Evolutionary conservation across 1,140 invertebrate species (phyloP).

Genomic region (Heliothis virescens): DNA sequence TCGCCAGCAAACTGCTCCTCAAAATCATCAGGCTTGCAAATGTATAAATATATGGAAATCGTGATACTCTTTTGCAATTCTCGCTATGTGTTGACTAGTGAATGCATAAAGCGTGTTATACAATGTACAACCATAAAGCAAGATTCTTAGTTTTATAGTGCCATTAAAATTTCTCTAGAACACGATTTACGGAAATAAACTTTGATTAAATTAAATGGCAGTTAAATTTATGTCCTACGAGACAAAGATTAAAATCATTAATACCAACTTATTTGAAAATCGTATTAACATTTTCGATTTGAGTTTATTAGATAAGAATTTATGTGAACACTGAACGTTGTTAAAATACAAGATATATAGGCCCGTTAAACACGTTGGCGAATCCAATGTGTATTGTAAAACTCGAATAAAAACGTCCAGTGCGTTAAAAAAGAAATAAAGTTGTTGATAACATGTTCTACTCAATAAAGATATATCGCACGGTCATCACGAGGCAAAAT

Average conservation of each 20-base stretch:
- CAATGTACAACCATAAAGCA: slow-evolving; percentile 11
- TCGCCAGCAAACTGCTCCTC: slow-evolving; percentile 59
- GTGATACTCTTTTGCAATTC: slow-evolving; percentile 50
- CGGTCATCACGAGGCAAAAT: slow-evolving; percentile 56
- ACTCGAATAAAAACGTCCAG: slow-evolving; percentile 36
- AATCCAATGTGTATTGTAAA: slow-evolving; percentile 27
- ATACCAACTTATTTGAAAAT: neutral
- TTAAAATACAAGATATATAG: slow-evolving; percentile 31
- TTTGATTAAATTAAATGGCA: slow-evolving; percentile 19
- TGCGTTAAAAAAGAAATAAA: slow-evolving; percentile 41
- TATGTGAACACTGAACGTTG: neutral
- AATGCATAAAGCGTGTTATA: slow-evolving; percentile 28
- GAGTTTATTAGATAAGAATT: slow-evolving; percentile 12
- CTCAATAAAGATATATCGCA: slow-evolving; percentile 53
- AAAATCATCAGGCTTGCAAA: slow-evolving; percentile 46
- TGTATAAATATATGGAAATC: slow-evolving; percentile 45
- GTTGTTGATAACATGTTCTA: slow-evolving; percentile 49
- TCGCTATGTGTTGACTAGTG: slow-evolving; percentile 41
- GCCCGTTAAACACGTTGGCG: slow-evolving; percentile 7
- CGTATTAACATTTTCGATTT: neutral
- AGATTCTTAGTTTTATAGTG: slow-evolving; percentile 39
- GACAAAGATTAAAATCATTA: slow-evolving; percentile 22
- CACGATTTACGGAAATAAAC: slow-evolving; percentile 29
- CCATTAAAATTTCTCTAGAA: slow-evolving; percentile 34
- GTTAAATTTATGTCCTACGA: slow-evolving; percentile 7